Evolutionary conservation across 2,888 invertebrate species (phyloP).

Genomic region (Eugnorisma glareosa): DNA sequence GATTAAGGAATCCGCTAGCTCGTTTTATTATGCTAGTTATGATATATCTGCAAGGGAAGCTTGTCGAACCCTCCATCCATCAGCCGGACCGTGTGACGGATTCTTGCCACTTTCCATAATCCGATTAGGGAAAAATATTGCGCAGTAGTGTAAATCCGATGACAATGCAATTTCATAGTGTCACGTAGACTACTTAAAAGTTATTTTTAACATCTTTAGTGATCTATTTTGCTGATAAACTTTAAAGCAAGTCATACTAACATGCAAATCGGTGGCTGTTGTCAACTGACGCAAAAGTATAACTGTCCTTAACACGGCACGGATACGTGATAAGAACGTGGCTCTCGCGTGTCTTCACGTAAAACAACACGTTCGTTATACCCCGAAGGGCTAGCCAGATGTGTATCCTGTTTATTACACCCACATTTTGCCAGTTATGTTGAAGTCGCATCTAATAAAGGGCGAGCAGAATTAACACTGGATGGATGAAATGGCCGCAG

Average conservation of each 20-base stretch:
- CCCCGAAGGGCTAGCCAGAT: neutral
- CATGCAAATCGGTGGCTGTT: constrained; percentile 1
- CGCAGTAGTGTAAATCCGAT: constrained; percentile 35
- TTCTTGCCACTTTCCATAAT: constrained; percentile 12
- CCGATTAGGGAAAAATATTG: constrained; percentile 36
- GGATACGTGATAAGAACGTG: neutral
- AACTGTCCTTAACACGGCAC: neutral
- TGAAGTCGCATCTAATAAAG: neutral
- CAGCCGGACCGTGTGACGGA: neutral
- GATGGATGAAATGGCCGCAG: neutral
- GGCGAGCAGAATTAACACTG: neutral
- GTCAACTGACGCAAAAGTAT: neutral
- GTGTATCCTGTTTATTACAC: neutral
- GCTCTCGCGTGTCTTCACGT: neutral
- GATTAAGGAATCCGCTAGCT: neutral
- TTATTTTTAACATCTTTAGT: neutral
- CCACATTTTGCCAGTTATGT: neutral
- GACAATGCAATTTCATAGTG: neutral
- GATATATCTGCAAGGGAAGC: constrained; percentile 1
- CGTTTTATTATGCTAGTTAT: neutral
- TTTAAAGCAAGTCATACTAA: constrained; percentile 24
- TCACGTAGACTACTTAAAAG: constrained; percentile 3
- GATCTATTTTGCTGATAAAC: constrained; percentile 19
- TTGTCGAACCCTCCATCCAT: constrained; percentile 10
- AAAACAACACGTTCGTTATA: neutral